These are phyloP conservation scores for Neotragus moschatus DNA, from an alignment of 2,113 vertebrate genomes.

Conservation along the genomic window DNA sequence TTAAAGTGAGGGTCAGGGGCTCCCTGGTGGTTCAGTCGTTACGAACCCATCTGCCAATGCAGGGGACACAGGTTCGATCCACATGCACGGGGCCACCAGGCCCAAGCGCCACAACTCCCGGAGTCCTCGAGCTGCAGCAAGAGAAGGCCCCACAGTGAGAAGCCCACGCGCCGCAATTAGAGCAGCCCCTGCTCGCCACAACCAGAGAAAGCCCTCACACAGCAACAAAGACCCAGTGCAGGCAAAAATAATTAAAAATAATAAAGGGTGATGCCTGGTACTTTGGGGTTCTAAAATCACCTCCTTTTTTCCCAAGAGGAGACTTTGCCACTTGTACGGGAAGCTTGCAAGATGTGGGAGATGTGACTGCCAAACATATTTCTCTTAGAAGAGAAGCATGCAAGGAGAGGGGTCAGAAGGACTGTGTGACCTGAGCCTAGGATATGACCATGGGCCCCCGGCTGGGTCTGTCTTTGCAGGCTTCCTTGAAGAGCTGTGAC, in stretches of 20 bases:
- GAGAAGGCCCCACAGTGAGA: not conserved
- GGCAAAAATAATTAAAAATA: too few species aligned
- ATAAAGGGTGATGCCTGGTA: not conserved
- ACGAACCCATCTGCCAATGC: not conserved
- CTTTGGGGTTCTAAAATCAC: not conserved
- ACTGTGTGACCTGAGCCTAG: not conserved
- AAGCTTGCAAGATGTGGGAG: not conserved
- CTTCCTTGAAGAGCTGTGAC: not conserved
- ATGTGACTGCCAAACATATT: not conserved
- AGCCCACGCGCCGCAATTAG: fast-evolving
- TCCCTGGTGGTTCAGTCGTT: not conserved
- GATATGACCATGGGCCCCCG: fast-evolving
- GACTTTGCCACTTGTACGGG: not conserved
- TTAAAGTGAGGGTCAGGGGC: not conserved
- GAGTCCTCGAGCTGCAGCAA: not conserved
- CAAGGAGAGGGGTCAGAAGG: not conserved
- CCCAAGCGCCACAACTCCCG: not conserved
- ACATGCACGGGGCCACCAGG: not conserved
- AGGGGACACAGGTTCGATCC: not conserved
- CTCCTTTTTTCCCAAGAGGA: not conserved
- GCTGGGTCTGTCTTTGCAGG: not conserved
- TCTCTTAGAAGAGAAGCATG: not conserved
- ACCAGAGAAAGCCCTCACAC: not conserved
- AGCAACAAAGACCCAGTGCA: not conserved
- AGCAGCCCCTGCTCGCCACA: fast-evolving